These are phyloP conservation scores for Homalodisca vitripennis DNA, from an alignment of 1,140 invertebrate genomes.

Conservation along the genomic window DNA sequence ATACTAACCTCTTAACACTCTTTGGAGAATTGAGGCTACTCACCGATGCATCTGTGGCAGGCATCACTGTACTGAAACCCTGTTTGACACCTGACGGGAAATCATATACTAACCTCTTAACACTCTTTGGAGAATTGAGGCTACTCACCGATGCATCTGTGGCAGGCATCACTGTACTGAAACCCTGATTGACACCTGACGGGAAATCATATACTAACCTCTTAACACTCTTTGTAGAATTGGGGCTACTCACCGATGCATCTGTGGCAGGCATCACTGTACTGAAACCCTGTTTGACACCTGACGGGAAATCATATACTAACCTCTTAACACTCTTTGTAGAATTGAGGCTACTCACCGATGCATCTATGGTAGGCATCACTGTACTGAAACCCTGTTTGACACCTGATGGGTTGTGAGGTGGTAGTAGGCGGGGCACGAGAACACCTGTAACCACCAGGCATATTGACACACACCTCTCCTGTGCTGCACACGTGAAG, in stretches of 20 bases:
- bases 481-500: slow-evolving; percentile 58
- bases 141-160: neutral
- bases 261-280: neutral
- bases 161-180: neutral
- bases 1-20: neutral
- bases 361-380: slow-evolving; percentile 7
- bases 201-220: neutral
- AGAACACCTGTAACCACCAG: slow-evolving; percentile 86
- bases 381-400: slow-evolving; percentile 27
- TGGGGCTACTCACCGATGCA: neutral
- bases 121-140: neutral
- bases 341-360: too few species aligned
- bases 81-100: neutral
- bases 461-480: slow-evolving; percentile 87
- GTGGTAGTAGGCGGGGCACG: slow-evolving; percentile 54
- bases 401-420: neutral
- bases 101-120: neutral
- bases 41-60: neutral
- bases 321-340: too few species aligned
- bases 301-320: too few species aligned
- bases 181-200: neutral
- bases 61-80: neutral
- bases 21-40: neutral
- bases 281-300: neutral
- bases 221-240: neutral